These are phyloP conservation scores for Hyaena hyaena DNA, from an alignment of 2,113 vertebrate species.

Conservation along the genomic window DNA sequence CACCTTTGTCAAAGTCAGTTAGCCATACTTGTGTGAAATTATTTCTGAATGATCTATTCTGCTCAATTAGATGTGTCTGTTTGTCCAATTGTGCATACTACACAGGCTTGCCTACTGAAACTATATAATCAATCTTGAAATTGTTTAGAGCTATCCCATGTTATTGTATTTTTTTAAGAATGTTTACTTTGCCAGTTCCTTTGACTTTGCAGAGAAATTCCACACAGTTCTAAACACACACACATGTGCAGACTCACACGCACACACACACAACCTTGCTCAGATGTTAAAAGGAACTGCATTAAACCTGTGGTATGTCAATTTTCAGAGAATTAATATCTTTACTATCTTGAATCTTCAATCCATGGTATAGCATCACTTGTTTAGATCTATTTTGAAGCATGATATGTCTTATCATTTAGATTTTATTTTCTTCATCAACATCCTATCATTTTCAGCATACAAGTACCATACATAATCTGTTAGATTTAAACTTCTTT, in stretches of 20 bases:
- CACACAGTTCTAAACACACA: background rate
- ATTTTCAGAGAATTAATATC: background rate
- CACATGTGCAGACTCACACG: rapidly evolving
- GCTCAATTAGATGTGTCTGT: background rate
- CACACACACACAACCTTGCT: background rate
- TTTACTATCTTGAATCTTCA: background rate
- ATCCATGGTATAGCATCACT: background rate
- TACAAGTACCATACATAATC: background rate
- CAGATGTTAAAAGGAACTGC: background rate
- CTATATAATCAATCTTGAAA: background rate
- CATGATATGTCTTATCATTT: background rate
- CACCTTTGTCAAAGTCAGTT: background rate
- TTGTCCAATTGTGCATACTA: background rate
- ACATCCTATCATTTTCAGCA: background rate
- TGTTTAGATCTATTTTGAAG: background rate
- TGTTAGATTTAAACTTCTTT: background rate
- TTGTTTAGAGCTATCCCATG: background rate
- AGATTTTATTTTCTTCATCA: background rate
- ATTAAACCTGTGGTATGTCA: background rate
- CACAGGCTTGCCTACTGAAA: background rate
- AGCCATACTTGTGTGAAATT: background rate
- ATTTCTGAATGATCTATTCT: background rate
- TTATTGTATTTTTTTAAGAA: background rate
- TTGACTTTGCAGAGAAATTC: background rate
- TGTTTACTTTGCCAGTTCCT: background rate